A percentile compares a stretch with the other conserved stretches of the same genome.
Conservation (phyloP, 1,140 invertebrate genomes). For the Campoletis sonorensis region DNA sequence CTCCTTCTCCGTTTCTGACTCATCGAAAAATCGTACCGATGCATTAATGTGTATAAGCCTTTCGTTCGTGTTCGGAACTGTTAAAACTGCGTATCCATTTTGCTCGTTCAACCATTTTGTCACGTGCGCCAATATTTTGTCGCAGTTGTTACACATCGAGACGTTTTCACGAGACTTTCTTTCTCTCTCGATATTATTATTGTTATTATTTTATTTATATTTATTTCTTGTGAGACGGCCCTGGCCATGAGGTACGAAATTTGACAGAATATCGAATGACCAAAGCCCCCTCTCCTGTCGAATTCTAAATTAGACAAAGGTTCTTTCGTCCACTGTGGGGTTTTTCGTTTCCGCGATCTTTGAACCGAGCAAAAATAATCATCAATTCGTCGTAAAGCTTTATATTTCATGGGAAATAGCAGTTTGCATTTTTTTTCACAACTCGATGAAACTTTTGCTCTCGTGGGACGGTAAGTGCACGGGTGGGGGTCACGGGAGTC, state of each 20-base stretch:
- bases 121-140: constrained; percentile 28
- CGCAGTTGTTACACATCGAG: neutral
- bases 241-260: too few species aligned
- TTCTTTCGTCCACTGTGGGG: too few species aligned
- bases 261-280: too few species aligned
- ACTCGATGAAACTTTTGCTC: neutral
- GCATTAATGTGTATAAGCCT: neutral
- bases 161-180: too few species aligned
- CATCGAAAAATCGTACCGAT: constrained; percentile 5
- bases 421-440: neutral
- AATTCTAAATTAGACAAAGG: too few species aligned
- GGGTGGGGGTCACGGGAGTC: constrained; percentile 38
- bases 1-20: constrained; percentile 3
- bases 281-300: too few species aligned
- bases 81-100: constrained; percentile 62
- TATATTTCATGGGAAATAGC: neutral
- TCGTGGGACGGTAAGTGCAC: neutral
- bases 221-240: too few species aligned
- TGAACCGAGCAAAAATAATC: too few species aligned
- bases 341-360: too few species aligned
- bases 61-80: constrained; percentile 13
- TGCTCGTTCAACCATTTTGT: constrained; percentile 72
- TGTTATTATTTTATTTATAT: too few species aligned
- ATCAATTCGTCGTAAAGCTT: too few species aligned
- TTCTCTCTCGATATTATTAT: too few species aligned